Evolutionary conservation across 2,113 vertebrate genomes (phyloP), one percentile per base, ranked within the genome.

Genomic region (Sciurus niger): DNA sequence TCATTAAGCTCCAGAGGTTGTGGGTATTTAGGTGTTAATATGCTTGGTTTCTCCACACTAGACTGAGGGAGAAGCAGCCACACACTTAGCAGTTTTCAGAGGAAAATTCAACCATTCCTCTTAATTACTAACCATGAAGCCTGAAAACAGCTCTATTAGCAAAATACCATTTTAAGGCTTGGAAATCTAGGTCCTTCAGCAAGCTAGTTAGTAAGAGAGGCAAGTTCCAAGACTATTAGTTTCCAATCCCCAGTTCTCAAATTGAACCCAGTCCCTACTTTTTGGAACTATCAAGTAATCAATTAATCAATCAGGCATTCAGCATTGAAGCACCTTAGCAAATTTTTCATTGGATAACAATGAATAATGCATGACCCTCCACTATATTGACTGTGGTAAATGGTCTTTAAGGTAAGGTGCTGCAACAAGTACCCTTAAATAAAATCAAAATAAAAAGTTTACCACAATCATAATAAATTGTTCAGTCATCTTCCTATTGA

Each of bases 381-480:
- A 94, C 89, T 72, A 95, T 96, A 97, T 88, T 93, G 97, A 97
- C 93, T 96, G 97, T 98, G 97, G 98, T 96, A 95, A 96, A 92
- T 97, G 87, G 97, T 97, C 96, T 95, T 98, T 97, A 97, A 98
- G 96, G 96, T 89, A 95, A 97, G 97, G 96, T 96, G 89, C 82
- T 88, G 93, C 97, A 98, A 98, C 98, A 98, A 97, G 98, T 98
- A 94, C 87, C 96, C 97, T 98, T 97, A 98, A 98, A 97, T 97
- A 98, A 97, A 97, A 97, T 95, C 94, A 97, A 96, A 98, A 96
- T 97, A 96, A 96, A 97, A 98, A 98, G 95, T 97, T 96, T 96
- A 97, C 96, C 95, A 96, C 96, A 96, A 91, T 97, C 93, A 96
- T 98, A 98, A 98, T 96, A 97, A 97, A 97, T 91, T 96, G 97